Evolutionary conservation across 2,888 invertebrate species (phyloP), one percentile per base, ranked within the genome.

Genomic region (Xanthorhoe designata): DNA sequence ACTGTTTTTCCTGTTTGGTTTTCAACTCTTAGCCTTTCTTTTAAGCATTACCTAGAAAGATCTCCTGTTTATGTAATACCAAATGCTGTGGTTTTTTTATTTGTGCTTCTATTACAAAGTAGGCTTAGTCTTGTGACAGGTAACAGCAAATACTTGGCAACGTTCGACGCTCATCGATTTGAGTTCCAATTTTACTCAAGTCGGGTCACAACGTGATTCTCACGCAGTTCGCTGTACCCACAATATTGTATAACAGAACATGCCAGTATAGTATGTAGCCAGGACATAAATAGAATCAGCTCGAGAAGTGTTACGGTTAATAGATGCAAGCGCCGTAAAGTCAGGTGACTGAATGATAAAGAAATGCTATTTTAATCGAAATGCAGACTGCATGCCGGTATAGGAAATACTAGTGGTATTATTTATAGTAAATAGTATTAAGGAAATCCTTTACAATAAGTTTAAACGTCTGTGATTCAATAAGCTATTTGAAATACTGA

Each of bases 211-310:
- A 69, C 69, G 61, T 66, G 65, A 64, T 55, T 64, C 70, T 73
- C 66, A 71, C 69, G 73, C 73, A 71, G 63, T 29, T 72, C 60
- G 67, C 73, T 64, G 35, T 56, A 47, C 62, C 69, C 71, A 74
- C 66, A 68, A 65, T 71, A 76, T 76, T 73, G 75, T 75, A 78
- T 69, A 73, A 73, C 70, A 59, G 50, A 70, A 65, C 68, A 73
- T 75, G 78, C 78, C 76, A 79, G 79, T 78, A 77, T 80, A 77
- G 74, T 78, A 80, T 77, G 74, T 76, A 81, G 89, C 91, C 89
- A 91, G 89, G 79, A 86, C 88, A 74, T 80, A 91, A 91, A 91
- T 91, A 91, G 90, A 84, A 71, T 71, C 83, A 84, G 87, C 89
- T 84, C 84, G 85, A 79, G 84, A 83, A 83, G 18, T 35, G 62